Conservation (phyloP, 2,113 vertebrate species). For the Spizaetus ornatus region DNA sequence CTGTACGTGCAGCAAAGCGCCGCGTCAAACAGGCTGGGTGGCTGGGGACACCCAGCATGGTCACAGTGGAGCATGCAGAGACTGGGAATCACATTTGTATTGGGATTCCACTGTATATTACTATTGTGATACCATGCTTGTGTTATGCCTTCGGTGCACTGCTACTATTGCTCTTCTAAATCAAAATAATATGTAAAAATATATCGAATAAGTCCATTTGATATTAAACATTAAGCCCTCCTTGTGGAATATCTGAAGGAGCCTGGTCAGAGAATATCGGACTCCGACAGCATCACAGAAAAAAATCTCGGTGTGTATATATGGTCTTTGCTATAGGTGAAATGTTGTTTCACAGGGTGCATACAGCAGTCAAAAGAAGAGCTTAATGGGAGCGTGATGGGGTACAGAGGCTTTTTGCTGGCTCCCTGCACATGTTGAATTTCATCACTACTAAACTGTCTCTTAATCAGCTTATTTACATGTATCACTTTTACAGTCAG, state of each 20-base stretch:
- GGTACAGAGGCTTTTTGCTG: background rate
- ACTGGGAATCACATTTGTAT: rapidly evolving
- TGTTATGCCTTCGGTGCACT: background rate
- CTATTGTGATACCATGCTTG: background rate
- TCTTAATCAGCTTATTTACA: background rate
- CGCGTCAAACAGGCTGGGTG: background rate
- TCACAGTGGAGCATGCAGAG: background rate
- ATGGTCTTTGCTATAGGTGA: background rate
- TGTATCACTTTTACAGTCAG: background rate
- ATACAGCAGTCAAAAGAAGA: background rate
- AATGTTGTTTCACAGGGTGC: background rate
- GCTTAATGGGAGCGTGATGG: background rate
- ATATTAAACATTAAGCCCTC: background rate
- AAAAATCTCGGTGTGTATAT: background rate
- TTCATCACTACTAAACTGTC: background rate
- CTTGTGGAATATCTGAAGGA: background rate
- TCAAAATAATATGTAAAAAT: background rate
- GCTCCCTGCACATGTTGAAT: background rate
- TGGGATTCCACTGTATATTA: too few relatives aligned
- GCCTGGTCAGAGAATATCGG: background rate
- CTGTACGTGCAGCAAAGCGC: background rate
- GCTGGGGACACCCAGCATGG: background rate
- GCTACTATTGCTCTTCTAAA: background rate
- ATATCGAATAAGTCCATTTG: background rate
- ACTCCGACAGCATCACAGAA: background rate